These are phyloP conservation scores for Cheilosia urbana DNA, from an alignment of 2,888 invertebrate species.

Conservation along the genomic window DNA sequence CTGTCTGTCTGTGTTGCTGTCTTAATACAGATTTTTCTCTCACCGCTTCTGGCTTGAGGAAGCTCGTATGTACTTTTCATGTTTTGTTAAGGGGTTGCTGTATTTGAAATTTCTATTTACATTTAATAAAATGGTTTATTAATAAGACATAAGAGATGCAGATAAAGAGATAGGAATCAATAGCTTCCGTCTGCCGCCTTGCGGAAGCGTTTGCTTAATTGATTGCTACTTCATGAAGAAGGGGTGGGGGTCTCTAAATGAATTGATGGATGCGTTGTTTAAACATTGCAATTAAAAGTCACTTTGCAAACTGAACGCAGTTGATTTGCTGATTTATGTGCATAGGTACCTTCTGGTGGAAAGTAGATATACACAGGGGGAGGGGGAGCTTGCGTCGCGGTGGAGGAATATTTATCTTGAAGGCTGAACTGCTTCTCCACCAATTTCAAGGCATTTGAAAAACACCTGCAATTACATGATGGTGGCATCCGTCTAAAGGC, in stretches of 20 bases:
- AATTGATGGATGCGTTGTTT: constrained; percentile 14
- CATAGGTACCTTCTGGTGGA: too few species aligned
- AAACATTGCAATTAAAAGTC: constrained; percentile 36
- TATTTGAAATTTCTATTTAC: constrained; percentile 49
- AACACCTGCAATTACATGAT: too few species aligned
- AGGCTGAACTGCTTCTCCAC: too few species aligned
- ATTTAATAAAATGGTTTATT: constrained; percentile 62
- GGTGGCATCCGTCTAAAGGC: too few species aligned
- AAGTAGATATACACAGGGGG: too few species aligned
- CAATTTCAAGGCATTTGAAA: too few species aligned
- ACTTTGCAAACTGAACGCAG: constrained; percentile 11
- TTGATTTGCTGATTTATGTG: too few species aligned
- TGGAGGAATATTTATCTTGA: too few species aligned
- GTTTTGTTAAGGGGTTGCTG: constrained; percentile 7
- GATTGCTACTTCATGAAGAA: neutral
- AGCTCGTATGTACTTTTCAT: neutral
- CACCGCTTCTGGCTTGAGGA: constrained; percentile 24
- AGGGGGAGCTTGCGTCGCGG: too few species aligned
- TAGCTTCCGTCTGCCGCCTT: constrained; percentile 58
- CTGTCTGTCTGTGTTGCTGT: constrained; percentile 44
- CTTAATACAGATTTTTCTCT: constrained; percentile 33
- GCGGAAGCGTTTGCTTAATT: constrained; percentile 48
- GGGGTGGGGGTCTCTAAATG: constrained; percentile 20
- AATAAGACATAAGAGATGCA: constrained; percentile 55
- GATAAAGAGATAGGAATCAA: constrained; percentile 50